Percentiles rank a stretch among this genome's conserved stretches.
Conservation (phyloP, 64 coral and sea anemone genomes). For the Porites lutea region DNA sequence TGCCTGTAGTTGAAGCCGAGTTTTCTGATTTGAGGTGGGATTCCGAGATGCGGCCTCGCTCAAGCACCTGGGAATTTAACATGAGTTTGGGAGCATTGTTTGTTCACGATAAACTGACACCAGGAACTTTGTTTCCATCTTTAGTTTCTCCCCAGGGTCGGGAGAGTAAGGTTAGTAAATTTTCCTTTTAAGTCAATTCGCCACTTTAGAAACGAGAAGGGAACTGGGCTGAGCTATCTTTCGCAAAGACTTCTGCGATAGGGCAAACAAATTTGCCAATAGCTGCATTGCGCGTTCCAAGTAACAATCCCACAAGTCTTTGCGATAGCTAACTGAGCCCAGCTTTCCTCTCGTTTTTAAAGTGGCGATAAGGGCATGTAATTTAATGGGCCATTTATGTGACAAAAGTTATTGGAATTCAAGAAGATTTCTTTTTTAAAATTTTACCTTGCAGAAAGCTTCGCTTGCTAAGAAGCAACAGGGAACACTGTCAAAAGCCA, state of each 20-base stretch:
- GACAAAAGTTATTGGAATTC: background rate
- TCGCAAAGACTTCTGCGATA: too few relatives aligned
- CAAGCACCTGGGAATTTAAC: conserved; percentile 91
- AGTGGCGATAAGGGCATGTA: too few relatives aligned
- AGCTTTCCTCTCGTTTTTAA: too few relatives aligned
- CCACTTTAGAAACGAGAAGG: too few relatives aligned
- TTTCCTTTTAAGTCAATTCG: background rate
- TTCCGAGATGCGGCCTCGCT: conserved; percentile 86
- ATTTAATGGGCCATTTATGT: too few relatives aligned
- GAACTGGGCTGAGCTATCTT: too few relatives aligned
- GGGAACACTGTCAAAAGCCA: conserved; percentile 22
- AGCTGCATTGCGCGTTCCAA: too few relatives aligned
- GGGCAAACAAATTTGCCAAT: too few relatives aligned
- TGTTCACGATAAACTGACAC: conserved; percentile 80
- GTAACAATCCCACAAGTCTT: too few relatives aligned
- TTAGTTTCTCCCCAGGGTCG: conserved; percentile 86
- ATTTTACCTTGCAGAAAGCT: background rate
- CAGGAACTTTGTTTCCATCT: conserved; percentile 78
- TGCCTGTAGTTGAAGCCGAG: conserved; percentile 83
- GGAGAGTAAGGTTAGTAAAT: conserved; percentile 16
- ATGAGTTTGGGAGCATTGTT: conserved; percentile 91
- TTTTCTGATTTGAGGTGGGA: conserved; percentile 93
- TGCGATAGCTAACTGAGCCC: too few relatives aligned
- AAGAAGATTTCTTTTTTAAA: background rate
- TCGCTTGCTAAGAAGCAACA: conserved; percentile 13